Conservation (phyloP, 1,140 invertebrate species). For the Trichoplusia ni region DNA sequence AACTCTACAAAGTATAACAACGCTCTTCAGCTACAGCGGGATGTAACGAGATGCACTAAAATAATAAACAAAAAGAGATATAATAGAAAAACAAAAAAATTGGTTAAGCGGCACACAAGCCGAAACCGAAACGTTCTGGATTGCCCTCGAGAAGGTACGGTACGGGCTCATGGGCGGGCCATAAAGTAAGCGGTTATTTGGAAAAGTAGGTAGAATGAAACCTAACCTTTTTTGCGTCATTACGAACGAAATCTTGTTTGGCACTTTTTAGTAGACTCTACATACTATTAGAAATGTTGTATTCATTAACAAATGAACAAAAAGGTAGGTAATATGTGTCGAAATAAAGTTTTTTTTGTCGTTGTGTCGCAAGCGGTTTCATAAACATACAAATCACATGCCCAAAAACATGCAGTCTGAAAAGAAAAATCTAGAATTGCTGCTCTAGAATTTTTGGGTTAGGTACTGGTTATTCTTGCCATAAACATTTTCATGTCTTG, state of each 20-base stretch:
- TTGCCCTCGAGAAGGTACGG: constrained; percentile 69
- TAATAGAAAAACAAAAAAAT: constrained; percentile 59
- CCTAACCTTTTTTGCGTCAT: too few species aligned
- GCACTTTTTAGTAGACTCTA: too few species aligned
- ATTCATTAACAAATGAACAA: too few species aligned
- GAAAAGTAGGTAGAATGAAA: background rate
- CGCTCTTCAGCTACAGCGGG: constrained; percentile 43
- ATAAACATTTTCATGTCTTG: too few species aligned
- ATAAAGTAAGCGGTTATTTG: constrained; percentile 45
- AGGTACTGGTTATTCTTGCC: too few species aligned
- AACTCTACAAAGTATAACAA: constrained; percentile 52
- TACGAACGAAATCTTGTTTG: too few species aligned
- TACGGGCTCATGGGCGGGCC: constrained; percentile 53
- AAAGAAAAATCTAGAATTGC: too few species aligned
- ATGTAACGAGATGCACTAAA: constrained; percentile 60
- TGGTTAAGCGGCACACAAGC: constrained; percentile 65
- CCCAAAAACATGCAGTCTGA: too few species aligned
- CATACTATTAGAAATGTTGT: too few species aligned
- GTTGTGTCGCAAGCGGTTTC: background rate
- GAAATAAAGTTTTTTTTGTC: background rate
- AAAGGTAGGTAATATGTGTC: background rate
- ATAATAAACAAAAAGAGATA: constrained; percentile 55
- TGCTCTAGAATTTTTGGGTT: too few species aligned
- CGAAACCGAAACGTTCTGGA: constrained; percentile 67
- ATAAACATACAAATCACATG: too few species aligned